Conservation (phyloP, 1,140 invertebrate species). For the Himalopsyche phryganea region DNA sequence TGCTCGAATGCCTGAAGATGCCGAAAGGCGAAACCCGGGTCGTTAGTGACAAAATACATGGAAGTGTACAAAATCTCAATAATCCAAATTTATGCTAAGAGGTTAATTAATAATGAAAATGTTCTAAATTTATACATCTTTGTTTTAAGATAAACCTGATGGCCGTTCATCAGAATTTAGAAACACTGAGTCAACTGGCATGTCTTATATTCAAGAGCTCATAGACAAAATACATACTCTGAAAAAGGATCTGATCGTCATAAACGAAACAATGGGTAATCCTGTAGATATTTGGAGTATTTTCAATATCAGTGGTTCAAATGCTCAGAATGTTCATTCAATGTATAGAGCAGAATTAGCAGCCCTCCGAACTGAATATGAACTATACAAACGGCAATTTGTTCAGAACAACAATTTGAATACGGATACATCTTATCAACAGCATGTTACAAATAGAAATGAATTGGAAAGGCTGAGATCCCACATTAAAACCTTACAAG, state of each 20-base stretch:
- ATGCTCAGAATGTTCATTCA: constrained; percentile 42
- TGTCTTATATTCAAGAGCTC: constrained; percentile 45
- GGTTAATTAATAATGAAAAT: too few species aligned
- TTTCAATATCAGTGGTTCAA: constrained; percentile 44
- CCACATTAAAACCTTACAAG: constrained; percentile 62
- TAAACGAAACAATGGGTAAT: constrained; percentile 53
- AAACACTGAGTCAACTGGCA: constrained; percentile 37
- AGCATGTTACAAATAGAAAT: constrained; percentile 39
- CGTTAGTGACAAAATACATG: too few species aligned
- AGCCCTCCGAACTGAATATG: constrained; percentile 42
- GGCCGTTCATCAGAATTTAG: neutral
- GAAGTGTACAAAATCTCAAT: too few species aligned
- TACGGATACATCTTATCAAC: constrained; percentile 37
- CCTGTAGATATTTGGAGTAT: constrained; percentile 53
- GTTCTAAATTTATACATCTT: too few species aligned
- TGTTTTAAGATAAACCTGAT: constrained; percentile 1
- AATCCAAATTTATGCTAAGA: too few species aligned
- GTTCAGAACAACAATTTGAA: constrained; percentile 22
- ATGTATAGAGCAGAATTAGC: constrained; percentile 49
- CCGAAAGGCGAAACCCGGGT: too few species aligned
- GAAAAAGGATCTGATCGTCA: constrained; percentile 53
- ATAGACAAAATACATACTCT: constrained; percentile 57
- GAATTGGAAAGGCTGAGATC: constrained; percentile 53
- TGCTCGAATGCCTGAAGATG: too few species aligned
- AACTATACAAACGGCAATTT: constrained; percentile 37